Conservation (phyloP, 2,113 vertebrate genomes). For the Otis tarda region DNA sequence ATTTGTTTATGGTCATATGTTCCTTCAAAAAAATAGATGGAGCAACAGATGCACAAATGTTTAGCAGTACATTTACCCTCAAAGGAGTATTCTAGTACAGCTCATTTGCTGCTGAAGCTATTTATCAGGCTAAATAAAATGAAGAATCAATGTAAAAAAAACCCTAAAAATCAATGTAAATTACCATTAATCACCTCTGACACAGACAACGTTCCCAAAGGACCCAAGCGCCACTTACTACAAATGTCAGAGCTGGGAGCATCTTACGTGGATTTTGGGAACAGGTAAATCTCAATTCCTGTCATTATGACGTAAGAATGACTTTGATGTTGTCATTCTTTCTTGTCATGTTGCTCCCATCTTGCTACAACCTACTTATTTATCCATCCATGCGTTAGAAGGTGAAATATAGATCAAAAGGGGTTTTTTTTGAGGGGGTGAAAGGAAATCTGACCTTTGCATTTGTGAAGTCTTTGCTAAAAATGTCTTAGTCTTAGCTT, state of each 20-base stretch:
- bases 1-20: neutral
- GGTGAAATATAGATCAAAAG: neutral
- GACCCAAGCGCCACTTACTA: neutral
- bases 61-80: neutral
- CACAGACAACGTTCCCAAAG: neutral
- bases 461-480: neutral
- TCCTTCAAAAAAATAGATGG: neutral
- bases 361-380: neutral
- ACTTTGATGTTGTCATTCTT: neutral
- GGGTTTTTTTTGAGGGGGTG: neutral
- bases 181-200: neutral
- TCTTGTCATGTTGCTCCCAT: neutral
- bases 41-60: neutral
- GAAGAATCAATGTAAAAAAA: neutral
- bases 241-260: neutral
- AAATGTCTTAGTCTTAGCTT: neutral
- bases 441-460: neutral
- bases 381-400: neutral
- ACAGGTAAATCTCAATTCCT: neutral
- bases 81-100: neutral
- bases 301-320: neutral
- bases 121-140: neutral
- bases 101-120: neutral
- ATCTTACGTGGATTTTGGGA: neutral
- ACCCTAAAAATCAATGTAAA: neutral